Conservation (phyloP, 53 echinoderm and acorn worm genomes). For the Paracentrotus lividus region DNA sequence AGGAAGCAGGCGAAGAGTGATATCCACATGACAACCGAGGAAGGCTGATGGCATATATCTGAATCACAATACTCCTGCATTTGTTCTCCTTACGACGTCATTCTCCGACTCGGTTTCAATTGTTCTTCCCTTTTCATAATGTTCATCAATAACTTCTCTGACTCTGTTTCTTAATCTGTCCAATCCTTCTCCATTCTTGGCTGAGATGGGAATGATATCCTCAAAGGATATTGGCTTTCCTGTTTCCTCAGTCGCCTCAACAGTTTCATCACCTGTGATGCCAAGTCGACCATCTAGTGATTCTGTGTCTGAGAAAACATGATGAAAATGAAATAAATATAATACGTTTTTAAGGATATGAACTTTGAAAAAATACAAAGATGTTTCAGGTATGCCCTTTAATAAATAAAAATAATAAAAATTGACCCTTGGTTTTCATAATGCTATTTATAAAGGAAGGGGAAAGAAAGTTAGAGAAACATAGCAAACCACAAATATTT, state of each 20-base stretch:
- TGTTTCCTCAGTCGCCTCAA: background rate
- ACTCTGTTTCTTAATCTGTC: constrained; percentile 39
- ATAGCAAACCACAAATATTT: too few relatives aligned
- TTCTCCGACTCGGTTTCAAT: background rate
- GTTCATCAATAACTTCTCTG: constrained; percentile 54
- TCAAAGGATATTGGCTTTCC: constrained; percentile 36
- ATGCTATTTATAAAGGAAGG: too few relatives aligned
- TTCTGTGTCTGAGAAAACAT: background rate
- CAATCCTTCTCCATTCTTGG: constrained; percentile 51
- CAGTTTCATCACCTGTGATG: background rate
- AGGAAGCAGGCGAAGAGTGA: too few relatives aligned
- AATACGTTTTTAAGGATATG: background rate
- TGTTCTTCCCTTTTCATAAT: constrained; percentile 56
- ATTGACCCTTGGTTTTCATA: too few relatives aligned
- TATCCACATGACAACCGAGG: too few relatives aligned
- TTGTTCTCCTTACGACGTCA: constrained; percentile 12
- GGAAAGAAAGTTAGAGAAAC: too few relatives aligned
- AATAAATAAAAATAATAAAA: too few relatives aligned
- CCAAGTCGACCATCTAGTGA: background rate
- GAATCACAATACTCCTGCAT: background rate
- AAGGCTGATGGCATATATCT: background rate
- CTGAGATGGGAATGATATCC: constrained; percentile 50
- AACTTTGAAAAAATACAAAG: too few relatives aligned
- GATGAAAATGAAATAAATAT: background rate
- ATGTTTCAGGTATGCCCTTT: too few relatives aligned